Evolutionary conservation across 2,797 vertebrate species (phyloP).

Genomic region (Tapirus indicus): DNA sequence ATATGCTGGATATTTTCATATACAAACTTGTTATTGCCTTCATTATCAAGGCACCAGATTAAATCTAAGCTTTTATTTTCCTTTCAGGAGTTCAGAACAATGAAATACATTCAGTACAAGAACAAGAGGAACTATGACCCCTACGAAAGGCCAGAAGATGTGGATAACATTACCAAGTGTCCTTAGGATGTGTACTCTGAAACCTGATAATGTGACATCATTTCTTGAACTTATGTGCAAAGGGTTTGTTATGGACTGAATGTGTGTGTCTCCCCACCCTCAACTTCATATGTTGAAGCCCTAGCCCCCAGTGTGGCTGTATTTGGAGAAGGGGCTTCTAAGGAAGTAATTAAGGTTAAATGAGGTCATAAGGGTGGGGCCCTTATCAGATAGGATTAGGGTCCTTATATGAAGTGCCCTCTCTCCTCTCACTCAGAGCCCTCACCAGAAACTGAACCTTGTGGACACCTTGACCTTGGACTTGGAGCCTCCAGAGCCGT

Average conservation of each 20-base stretch:
- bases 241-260: not conserved
- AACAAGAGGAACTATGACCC: not conserved
- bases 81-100: not conserved
- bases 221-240: not conserved
- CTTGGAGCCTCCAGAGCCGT: too few species aligned
- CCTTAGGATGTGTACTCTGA: not conserved
- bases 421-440: not conserved
- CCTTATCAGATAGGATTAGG: not conserved
- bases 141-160: not conserved
- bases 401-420: not conserved
- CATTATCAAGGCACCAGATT: not conserved
- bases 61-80: constrained; percentile 17
- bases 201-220: not conserved
- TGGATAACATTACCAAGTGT: not conserved
- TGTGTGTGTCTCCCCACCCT: too few species aligned
- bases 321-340: not conserved
- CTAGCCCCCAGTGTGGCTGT: not conserved
- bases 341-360: not conserved
- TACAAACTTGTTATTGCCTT: not conserved
- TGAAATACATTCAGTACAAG: not conserved
- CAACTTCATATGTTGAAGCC: not conserved
- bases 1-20: not conserved
- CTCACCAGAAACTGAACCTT: not conserved
- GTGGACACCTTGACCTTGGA: not conserved
- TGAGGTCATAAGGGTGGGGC: not conserved